phyloP scores from a whole-genome alignment of 2,113 vertebrate species.

The Laterallus jamaicensis region DNA sequence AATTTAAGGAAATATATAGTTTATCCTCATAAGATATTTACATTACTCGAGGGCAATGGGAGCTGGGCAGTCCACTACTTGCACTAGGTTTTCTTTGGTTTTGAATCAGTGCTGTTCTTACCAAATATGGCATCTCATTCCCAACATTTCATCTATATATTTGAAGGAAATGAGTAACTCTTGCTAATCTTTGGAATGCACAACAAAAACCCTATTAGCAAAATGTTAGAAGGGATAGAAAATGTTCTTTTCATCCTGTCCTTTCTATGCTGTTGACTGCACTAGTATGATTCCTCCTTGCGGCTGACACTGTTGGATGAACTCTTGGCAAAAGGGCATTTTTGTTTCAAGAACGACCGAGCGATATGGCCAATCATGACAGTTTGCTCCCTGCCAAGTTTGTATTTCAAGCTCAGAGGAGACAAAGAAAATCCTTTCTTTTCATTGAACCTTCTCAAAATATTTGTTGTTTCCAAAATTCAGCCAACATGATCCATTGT shows the following conservation, averaged over 20 bases:
- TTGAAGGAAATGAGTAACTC: not conserved
- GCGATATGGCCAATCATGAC: not conserved
- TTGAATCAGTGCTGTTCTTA: not conserved
- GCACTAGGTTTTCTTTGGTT: not conserved
- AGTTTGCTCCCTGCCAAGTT: not conserved
- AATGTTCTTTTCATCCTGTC: not conserved
- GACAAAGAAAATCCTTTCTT: constrained; percentile 19
- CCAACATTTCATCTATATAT: not conserved
- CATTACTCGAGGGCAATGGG: not conserved
- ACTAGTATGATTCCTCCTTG: not conserved
- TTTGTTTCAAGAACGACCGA: not conserved
- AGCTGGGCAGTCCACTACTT: not conserved
- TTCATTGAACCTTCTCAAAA: constrained; percentile 7
- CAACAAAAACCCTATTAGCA: not conserved
- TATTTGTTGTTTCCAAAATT: constrained; percentile 27
- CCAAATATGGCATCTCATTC: not conserved
- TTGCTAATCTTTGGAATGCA: not conserved
- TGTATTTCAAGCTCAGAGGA: not conserved
- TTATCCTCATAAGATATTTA: not conserved
- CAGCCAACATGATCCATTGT: not conserved
- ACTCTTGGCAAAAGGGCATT: constrained; percentile 18
- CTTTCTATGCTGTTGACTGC: not conserved
- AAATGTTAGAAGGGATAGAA: not conserved
- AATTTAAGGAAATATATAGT: not conserved
- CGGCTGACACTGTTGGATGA: constrained; percentile 9